These are phyloP conservation scores for Paradisaea rubra DNA, from an alignment of 2,113 vertebrate species.

Conservation along the genomic window DNA sequence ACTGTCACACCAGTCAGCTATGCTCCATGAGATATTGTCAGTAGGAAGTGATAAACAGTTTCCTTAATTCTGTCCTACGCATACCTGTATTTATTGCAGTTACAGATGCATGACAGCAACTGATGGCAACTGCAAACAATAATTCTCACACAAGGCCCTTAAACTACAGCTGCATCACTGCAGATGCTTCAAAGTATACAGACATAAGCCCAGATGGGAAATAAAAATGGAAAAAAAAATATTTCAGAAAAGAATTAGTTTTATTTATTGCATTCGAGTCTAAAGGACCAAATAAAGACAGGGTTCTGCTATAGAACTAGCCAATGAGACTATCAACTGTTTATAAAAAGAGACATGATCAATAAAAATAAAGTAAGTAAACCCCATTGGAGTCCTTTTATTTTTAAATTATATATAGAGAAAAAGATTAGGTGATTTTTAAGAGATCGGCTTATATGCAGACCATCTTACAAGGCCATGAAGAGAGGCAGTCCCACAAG, in stretches of 20 bases:
- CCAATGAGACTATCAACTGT: not conserved
- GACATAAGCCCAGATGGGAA: not conserved
- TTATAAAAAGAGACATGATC: not conserved
- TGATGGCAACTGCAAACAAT: not conserved
- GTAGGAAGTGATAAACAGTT: not conserved
- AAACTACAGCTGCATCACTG: not conserved
- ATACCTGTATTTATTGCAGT: not conserved
- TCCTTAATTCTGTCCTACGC: not conserved
- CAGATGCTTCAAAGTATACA: not conserved
- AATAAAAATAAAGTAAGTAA: not conserved
- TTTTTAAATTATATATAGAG: not conserved
- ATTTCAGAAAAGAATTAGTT: not conserved
- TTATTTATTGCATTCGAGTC: not conserved
- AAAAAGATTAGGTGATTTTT: not conserved
- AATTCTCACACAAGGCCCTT: not conserved
- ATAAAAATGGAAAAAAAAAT: not conserved
- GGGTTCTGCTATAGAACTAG: not conserved
- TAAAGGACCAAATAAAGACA: not conserved
- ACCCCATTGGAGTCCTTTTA: not conserved
- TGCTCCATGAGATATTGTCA: not conserved
- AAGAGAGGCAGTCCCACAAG: not conserved
- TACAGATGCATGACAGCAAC: not conserved
- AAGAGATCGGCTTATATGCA: not conserved
- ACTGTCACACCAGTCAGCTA: not conserved
- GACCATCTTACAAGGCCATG: not conserved